Evolutionary conservation across 2,797 vertebrate species (phyloP).

Genomic region (Spondyliosoma cantharus): DNA sequence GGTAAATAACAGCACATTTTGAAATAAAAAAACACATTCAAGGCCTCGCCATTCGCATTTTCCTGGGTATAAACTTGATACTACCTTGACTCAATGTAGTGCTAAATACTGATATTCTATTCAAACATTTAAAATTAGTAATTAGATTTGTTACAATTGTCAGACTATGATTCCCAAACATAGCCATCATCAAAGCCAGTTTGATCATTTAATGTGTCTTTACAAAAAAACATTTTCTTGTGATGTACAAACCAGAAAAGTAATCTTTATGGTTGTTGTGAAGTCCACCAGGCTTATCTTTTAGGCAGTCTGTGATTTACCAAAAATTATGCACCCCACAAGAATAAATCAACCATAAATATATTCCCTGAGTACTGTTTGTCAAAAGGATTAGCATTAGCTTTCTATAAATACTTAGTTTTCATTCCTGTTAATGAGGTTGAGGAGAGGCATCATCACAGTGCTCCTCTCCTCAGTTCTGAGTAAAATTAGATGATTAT

Average conservation of each 20-base stretch:
- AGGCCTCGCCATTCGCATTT: neutral
- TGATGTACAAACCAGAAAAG: neutral
- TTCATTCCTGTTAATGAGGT: constrained; percentile 69
- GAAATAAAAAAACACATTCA: too few relatives aligned
- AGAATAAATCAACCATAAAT: constrained; percentile 52
- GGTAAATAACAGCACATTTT: neutral
- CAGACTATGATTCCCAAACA: neutral
- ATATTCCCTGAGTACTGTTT: constrained; percentile 49
- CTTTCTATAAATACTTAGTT: constrained; percentile 68
- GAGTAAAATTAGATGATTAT: constrained; percentile 51
- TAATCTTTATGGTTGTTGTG: neutral
- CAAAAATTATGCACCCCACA: constrained; percentile 32
- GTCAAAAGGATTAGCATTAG: constrained; percentile 72
- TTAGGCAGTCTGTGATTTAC: constrained; percentile 3
- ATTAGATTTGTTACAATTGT: neutral
- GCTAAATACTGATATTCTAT: neutral
- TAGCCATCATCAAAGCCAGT: neutral
- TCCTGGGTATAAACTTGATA: neutral
- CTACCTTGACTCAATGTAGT: neutral
- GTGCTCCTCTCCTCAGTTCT: constrained; percentile 35
- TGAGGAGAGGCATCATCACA: constrained; percentile 33
- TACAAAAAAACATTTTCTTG: neutral
- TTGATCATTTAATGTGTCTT: neutral
- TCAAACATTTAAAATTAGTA: neutral
- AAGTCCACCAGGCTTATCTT: neutral